Conservation (phyloP, 2,888 invertebrate genomes). For the Epicampocera succincta region DNA sequence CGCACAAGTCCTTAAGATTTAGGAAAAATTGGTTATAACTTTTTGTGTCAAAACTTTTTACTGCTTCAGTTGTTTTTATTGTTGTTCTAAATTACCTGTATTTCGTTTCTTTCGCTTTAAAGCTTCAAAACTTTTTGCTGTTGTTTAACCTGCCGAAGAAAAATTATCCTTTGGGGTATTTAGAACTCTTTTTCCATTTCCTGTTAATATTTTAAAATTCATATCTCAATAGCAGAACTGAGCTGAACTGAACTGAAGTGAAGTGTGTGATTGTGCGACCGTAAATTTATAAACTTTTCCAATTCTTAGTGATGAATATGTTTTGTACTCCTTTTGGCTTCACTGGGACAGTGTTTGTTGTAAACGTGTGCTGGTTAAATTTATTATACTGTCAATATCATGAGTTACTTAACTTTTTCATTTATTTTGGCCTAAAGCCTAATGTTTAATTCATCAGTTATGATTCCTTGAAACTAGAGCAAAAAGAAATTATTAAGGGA, state of each 20-base stretch:
- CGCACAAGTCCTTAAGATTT: slow-evolving; percentile 47
- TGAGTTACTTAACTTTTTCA: slow-evolving; percentile 37
- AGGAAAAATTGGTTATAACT: slow-evolving; percentile 31
- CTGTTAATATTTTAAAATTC: slow-evolving; percentile 45
- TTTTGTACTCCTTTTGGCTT: slow-evolving; percentile 34
- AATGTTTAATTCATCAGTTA: slow-evolving; percentile 59
- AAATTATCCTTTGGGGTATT: slow-evolving; percentile 44
- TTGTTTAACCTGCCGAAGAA: slow-evolving; percentile 29
- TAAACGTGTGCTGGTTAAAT: slow-evolving; percentile 1
- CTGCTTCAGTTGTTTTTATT: not conserved
- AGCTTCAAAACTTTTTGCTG: slow-evolving; percentile 45
- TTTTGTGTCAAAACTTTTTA: slow-evolving; percentile 24
- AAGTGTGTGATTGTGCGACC: slow-evolving; percentile 23
- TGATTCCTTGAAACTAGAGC: slow-evolving; percentile 52
- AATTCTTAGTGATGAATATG: slow-evolving; percentile 46
- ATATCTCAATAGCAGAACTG: slow-evolving; percentile 7
- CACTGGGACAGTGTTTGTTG: not conserved
- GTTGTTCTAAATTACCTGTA: slow-evolving; percentile 37
- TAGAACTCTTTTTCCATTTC: slow-evolving; percentile 30
- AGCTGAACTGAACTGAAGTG: not conserved
- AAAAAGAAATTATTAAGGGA: slow-evolving; percentile 42
- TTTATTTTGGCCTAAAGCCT: slow-evolving; percentile 45
- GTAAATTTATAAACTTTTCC: slow-evolving; percentile 59
- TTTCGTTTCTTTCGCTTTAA: slow-evolving; percentile 13
- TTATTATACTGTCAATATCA: slow-evolving; percentile 57